These are phyloP conservation scores for Drosophila mojavensis DNA, from an alignment of 1,140 invertebrate species.

Conservation along the genomic window DNA sequence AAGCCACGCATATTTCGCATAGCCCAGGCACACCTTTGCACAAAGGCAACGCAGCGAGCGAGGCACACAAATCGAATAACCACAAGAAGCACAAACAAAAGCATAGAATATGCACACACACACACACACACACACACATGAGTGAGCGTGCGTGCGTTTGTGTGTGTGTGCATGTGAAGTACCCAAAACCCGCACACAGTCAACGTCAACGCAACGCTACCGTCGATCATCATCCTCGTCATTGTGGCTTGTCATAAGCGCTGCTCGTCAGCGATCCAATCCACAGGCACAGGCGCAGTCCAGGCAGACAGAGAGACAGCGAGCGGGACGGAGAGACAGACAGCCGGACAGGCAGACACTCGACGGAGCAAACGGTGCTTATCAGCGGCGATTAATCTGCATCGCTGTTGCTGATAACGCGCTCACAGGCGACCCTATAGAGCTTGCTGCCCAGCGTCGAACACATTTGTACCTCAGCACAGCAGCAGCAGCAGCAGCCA, in stretches of 20 bases:
- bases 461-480: constrained; percentile 44
- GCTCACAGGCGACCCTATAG: constrained; percentile 50
- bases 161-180: constrained; percentile 16
- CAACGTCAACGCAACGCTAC: constrained; percentile 61
- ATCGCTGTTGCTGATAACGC: constrained; percentile 72
- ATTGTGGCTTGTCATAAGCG: constrained; percentile 63
- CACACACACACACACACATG: constrained; percentile 8
- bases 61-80: constrained; percentile 43
- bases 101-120: constrained; percentile 38
- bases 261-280: constrained; percentile 49
- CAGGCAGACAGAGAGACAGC: constrained; percentile 19
- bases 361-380: constrained; percentile 43
- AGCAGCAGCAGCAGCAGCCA: neutral
- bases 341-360: constrained; percentile 37
- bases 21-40: constrained; percentile 74
- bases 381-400: constrained; percentile 76
- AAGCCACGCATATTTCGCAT: constrained; percentile 80
- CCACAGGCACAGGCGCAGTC: constrained; percentile 47
- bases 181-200: constrained; percentile 51
- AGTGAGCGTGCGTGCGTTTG: neutral
- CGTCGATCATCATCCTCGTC: constrained; percentile 72
- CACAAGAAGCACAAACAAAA: constrained; percentile 37
- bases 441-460: constrained; percentile 49
- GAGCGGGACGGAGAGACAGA: constrained; percentile 7
- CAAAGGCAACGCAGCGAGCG: constrained; percentile 37